These are phyloP conservation scores for Bembecia ichneumoniformis DNA, from an alignment of 2,888 invertebrate species.

Conservation along the genomic window DNA sequence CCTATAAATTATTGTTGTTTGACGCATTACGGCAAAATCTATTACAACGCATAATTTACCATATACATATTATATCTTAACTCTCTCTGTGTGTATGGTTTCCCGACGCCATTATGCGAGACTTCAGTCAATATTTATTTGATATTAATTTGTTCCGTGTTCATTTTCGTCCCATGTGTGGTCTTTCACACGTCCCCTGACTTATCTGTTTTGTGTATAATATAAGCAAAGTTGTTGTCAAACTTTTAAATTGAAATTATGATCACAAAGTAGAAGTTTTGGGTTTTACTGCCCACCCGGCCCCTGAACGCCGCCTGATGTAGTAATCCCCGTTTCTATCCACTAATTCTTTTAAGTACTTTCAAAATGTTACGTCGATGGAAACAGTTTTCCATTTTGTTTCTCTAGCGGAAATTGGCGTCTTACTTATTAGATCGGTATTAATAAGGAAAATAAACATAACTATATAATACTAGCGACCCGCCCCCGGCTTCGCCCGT, in stretches of 20 bases:
- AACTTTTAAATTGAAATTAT: slow-evolving; percentile 54
- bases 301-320: slow-evolving; percentile 1
- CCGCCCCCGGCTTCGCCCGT: no score
- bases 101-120: not conserved
- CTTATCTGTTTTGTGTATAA: slow-evolving; percentile 20
- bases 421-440: no score
- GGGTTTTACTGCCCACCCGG: slow-evolving; percentile 20
- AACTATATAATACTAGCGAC: no score
- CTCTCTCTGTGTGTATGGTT: not conserved
- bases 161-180: not conserved
- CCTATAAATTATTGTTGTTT: slow-evolving; percentile 58
- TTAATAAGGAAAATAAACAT: no score
- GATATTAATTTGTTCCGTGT: not conserved
- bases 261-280: slow-evolving; percentile 35
- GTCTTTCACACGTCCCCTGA: slow-evolving; percentile 18
- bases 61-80: not conserved
- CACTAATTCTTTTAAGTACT: not conserved
- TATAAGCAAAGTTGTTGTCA: slow-evolving; percentile 31
- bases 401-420: no score
- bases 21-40: slow-evolving; percentile 64
- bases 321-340: slow-evolving; percentile 16
- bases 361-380: not conserved
- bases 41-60: slow-evolving; percentile 31
- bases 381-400: not conserved
- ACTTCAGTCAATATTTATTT: not conserved